Base-by-base conservation (phyloP, 2,888 invertebrate species). In the Eugnorisma glareosa region DNA sequence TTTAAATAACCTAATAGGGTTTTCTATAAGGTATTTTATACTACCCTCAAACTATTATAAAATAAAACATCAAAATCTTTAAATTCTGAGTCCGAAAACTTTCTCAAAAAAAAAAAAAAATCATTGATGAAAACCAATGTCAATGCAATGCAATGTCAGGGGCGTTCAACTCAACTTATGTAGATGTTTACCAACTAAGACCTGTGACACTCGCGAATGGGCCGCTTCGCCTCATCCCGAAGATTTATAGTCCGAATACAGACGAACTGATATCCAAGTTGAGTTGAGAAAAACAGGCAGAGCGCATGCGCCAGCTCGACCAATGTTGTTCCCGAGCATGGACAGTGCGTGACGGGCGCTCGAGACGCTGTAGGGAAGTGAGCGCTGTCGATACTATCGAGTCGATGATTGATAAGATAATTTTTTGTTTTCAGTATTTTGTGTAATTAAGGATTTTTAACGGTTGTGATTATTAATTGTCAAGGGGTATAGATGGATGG, bases 201-300 rank as follows among this genome's bases (percentile, higher is more conserved):
- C 89, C 89, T 86, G 82, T 82, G 86, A 88, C 90, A 85, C 68
- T 87, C 81, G 77, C 88, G 91, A 93, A 92, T 90, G 88, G 82
- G 86, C 86, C 79, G 86, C 84, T 84, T 86, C 85, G 80, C 86
- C 80, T 89, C 87, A 67, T 75, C 69, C 75, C 68, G 59, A 86
- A 92, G 93, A 95, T 94, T 94, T 94, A 94, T 94, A 91, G 92
- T 86, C 89, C 84, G 88, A 81, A 89, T 86, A 89, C 86, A 91
- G 88, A 90, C 88, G 83, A 88, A 90, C 90, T 90, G 87, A 91
- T 92, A 93, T 92, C 90, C 90, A 93, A 95, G 93, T 94, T 93
- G 91, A 89, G 90, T 94, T 93, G 91, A 79, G 92, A 94, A 94
- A 95, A 95, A 95, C 95, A 95, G 81, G 87, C 64, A 71, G 51